Conservation (phyloP, 2,113 vertebrate species). For the Apistogramma diplotaenia region DNA sequence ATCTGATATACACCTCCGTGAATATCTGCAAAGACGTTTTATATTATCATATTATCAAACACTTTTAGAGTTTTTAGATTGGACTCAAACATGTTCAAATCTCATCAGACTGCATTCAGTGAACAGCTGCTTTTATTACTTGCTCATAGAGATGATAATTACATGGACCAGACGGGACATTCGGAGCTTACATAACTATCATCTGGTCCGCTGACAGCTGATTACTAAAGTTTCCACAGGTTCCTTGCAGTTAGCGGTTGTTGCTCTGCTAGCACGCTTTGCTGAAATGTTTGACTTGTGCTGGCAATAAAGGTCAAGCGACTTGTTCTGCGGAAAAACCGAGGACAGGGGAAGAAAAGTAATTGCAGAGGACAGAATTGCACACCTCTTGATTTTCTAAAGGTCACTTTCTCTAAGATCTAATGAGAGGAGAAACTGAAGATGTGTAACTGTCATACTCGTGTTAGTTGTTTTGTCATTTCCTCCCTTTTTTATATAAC, state of each 20-base stretch:
- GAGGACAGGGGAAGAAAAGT: background rate
- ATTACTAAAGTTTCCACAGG: background rate
- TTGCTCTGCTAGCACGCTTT: background rate
- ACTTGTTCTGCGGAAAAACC: background rate
- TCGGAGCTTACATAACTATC: background rate
- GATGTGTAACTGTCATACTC: background rate
- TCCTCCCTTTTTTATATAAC: background rate
- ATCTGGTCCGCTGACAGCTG: background rate
- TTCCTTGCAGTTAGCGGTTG: background rate
- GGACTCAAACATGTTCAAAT: no score
- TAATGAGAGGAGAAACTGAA: background rate
- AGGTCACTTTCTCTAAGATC: background rate
- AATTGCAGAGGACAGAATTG: background rate
- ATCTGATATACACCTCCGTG: background rate
- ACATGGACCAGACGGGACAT: background rate
- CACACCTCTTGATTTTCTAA: background rate
- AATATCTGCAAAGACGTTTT: background rate
- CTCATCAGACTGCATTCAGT: no score
- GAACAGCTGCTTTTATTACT: no score
- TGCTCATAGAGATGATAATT: background rate
- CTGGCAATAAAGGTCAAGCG: background rate
- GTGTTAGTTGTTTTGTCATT: background rate
- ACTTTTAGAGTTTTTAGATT: no score
- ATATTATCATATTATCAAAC: background rate
- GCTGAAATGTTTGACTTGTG: background rate